phyloP scores from a whole-genome alignment of 1,140 invertebrate species.

The Ostrea edulis region DNA sequence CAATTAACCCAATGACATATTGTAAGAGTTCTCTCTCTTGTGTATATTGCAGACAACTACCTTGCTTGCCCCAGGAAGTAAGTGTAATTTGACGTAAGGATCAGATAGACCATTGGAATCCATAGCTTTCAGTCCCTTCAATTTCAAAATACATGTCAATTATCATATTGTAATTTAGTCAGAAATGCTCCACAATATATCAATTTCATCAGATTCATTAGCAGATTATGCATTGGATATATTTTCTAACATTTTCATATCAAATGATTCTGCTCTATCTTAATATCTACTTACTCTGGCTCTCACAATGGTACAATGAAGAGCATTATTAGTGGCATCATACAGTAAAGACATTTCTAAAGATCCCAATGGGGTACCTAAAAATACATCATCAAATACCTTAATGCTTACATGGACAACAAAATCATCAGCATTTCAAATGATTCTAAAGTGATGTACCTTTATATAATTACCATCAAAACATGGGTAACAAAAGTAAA shows the following conservation, averaged over 20 bases:
- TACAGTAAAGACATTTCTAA: constrained; percentile 90
- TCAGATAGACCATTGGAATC: constrained; percentile 94
- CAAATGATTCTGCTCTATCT: too few species aligned
- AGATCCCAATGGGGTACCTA: constrained; percentile 75
- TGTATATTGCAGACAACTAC: constrained; percentile 69
- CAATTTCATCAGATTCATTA: too few species aligned
- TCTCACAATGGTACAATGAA: constrained; percentile 89
- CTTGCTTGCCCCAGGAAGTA: constrained; percentile 87
- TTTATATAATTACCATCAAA: too few species aligned
- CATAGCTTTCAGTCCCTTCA: constrained; percentile 88
- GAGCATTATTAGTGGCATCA: constrained; percentile 86
- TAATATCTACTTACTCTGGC: constrained; percentile 74
- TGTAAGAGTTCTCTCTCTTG: too few species aligned
- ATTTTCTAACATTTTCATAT: too few species aligned
- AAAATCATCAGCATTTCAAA: not conserved
- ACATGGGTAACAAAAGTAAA: too few species aligned
- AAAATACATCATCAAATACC: constrained; percentile 43
- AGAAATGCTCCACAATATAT: too few species aligned
- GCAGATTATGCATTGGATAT: too few species aligned
- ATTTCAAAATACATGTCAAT: constrained; percentile 41
- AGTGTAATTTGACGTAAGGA: constrained; percentile 93
- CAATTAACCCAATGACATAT: too few species aligned
- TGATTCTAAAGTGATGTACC: too few species aligned
- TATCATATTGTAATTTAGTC: not conserved
- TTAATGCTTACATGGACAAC: not conserved